These are phyloP conservation scores for Gandaritis pyraliata DNA, from an alignment of 2,888 invertebrate genomes.

Conservation along the genomic window DNA sequence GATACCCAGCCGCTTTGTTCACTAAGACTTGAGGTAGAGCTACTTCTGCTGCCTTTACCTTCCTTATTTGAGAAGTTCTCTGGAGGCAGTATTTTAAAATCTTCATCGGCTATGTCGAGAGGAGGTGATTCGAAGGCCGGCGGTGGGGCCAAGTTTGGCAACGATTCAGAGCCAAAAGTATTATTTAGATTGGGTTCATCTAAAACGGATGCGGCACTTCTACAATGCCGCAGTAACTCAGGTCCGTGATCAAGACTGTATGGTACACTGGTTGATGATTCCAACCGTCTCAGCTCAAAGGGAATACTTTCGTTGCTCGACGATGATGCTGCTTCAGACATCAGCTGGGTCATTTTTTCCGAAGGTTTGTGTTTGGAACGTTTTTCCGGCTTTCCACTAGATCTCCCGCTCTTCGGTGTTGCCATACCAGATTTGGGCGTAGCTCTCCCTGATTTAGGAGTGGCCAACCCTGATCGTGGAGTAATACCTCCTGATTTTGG, in stretches of 20 bases:
- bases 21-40: conserved; percentile 88
- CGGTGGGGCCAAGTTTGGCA: conserved; percentile 88
- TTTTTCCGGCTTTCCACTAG: conserved; percentile 78
- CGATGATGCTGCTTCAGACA: conserved; percentile 84
- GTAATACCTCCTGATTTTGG: conserved; percentile 76
- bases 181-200: conserved; percentile 83
- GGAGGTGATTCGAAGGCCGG: conserved; percentile 85
- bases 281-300: conserved; percentile 77
- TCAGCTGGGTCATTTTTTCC: conserved; percentile 81
- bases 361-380: conserved; percentile 78
- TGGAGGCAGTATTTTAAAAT: conserved; percentile 80
- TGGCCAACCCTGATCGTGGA: conserved; percentile 74
- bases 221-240: conserved; percentile 80
- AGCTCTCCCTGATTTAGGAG: conserved; percentile 74
- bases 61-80: conserved; percentile 79
- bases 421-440: conserved; percentile 76
- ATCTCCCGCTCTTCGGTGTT: conserved; percentile 85
- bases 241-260: conserved; percentile 84
- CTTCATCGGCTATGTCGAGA: conserved; percentile 78
- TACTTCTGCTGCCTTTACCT: conserved; percentile 73
- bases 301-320: conserved; percentile 85
- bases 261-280: conserved; percentile 87
- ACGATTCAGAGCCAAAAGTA: conserved; percentile 87
- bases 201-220: conserved; percentile 83
- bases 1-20: conserved; percentile 96